Evolutionary conservation across 2,888 invertebrate genomes (phyloP).

Genomic region (Cryptophagus acutangulus): DNA sequence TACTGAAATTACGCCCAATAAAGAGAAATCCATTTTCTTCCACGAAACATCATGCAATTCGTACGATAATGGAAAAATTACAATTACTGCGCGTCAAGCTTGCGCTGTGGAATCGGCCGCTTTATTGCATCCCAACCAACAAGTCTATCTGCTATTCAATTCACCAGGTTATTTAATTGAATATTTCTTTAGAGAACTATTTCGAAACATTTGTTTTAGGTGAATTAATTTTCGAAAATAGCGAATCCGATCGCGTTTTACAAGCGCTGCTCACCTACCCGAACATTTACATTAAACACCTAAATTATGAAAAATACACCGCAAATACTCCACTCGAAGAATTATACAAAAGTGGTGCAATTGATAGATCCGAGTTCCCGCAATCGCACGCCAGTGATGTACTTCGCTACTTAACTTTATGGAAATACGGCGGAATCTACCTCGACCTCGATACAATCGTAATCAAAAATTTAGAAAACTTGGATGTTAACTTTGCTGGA

Average conservation of each 20-base stretch:
- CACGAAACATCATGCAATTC: conserved; percentile 61
- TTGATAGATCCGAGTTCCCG: conserved; percentile 54
- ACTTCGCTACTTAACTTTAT: conserved; percentile 61
- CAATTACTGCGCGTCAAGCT: conserved; percentile 56
- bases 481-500: conserved; percentile 59
- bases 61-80: conserved; percentile 41
- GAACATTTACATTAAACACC: conserved; percentile 52
- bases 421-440: conserved; percentile 74
- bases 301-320: conserved; percentile 52
- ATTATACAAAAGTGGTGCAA: conserved; percentile 49
- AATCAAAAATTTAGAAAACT: conserved; percentile 53
- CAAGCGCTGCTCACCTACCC: conserved; percentile 45
- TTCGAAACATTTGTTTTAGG: too few species aligned
- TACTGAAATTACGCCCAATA: conserved; percentile 31
- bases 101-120: conserved; percentile 68
- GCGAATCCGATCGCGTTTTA: conserved; percentile 41
- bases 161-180: conserved; percentile 44
- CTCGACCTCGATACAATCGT: conserved; percentile 71
- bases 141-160: conserved; percentile 54
- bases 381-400: conserved; percentile 61
- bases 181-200: too few species aligned
- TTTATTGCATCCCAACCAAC: conserved; percentile 53
- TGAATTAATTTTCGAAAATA: too few species aligned
- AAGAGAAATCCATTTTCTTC: conserved; percentile 58
- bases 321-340: conserved; percentile 55